Percentiles rank a stretch among this genome's conserved stretches.
phyloP scores from a whole-genome alignment of 2,113 vertebrate genomes.

The Equus quagga region DNA sequence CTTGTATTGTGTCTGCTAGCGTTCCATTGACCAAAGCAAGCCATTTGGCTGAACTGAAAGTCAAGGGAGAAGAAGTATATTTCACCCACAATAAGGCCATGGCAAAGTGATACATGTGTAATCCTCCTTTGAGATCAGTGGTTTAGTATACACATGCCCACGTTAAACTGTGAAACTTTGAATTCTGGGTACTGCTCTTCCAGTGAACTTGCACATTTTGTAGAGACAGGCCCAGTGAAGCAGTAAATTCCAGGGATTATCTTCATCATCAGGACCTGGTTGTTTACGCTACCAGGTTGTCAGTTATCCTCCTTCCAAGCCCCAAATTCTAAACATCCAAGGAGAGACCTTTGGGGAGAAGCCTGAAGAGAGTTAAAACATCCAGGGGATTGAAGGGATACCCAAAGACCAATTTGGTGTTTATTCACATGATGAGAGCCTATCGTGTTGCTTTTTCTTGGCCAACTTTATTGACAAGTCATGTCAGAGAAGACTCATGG shows the following conservation, averaged over 20 bases:
- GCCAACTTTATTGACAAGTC: not conserved
- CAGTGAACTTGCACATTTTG: not conserved
- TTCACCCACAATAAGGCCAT: not conserved
- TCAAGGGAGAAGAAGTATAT: not conserved
- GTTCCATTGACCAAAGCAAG: not conserved
- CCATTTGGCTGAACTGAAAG: not conserved
- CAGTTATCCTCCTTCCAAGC: not conserved
- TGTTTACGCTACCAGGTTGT: not conserved
- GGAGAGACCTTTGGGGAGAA: not conserved
- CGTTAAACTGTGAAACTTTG: not conserved
- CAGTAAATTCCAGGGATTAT: not conserved
- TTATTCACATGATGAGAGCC: not conserved
- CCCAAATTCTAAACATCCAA: not conserved
- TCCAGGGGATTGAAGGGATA: not conserved
- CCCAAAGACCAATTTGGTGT: not conserved
- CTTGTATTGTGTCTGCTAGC: not conserved
- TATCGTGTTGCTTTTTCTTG: not conserved
- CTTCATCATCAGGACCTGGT: not conserved
- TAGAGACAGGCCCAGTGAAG: not conserved
- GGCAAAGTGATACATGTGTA: not conserved
- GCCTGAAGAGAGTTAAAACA: not conserved
- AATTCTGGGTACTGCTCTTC: not conserved
- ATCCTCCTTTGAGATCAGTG: not conserved
- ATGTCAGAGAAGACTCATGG: not conserved
- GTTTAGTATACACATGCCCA: not conserved